Conservation (phyloP, 2,888 invertebrate genomes). For the Elegia similella region DNA sequence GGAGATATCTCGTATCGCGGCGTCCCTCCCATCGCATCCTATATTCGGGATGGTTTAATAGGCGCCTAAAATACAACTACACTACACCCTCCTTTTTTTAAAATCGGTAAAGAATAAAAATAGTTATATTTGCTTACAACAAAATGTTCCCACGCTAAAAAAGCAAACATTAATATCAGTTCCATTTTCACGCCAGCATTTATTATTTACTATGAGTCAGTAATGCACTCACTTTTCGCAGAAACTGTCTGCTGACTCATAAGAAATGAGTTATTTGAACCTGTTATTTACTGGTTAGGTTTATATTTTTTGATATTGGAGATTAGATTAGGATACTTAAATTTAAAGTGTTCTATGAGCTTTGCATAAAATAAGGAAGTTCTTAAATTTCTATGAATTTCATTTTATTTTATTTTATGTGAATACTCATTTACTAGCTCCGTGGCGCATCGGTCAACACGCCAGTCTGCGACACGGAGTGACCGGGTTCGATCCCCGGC, state of each 20-base stretch:
- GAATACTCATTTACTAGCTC: too few species aligned
- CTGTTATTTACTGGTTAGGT: neutral
- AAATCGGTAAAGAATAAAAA: too few species aligned
- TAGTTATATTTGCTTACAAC: neutral
- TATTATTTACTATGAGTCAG: conserved; percentile 16
- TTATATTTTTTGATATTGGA: neutral
- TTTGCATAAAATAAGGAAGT: neutral
- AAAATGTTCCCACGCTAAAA: conserved; percentile 3
- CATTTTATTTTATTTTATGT: too few species aligned
- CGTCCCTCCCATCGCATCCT: too few species aligned
- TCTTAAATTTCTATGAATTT: too few species aligned
- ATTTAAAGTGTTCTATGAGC: neutral
- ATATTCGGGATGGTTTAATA: too few species aligned
- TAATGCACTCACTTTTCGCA: neutral
- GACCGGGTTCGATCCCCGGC: too few species aligned
- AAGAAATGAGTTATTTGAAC: conserved; percentile 13
- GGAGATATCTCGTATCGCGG: too few species aligned
- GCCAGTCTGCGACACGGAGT: too few species aligned
- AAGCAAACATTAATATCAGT: neutral
- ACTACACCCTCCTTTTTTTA: too few species aligned
- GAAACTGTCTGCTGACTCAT: conserved; percentile 17
- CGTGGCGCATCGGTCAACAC: too few species aligned
- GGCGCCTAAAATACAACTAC: too few species aligned
- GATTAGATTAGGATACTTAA: conserved; percentile 5
- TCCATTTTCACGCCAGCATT: conserved; percentile 9